These are phyloP conservation scores for Philotrypesis tridentata DNA, from an alignment of 1,140 invertebrate genomes.

Conservation along the genomic window DNA sequence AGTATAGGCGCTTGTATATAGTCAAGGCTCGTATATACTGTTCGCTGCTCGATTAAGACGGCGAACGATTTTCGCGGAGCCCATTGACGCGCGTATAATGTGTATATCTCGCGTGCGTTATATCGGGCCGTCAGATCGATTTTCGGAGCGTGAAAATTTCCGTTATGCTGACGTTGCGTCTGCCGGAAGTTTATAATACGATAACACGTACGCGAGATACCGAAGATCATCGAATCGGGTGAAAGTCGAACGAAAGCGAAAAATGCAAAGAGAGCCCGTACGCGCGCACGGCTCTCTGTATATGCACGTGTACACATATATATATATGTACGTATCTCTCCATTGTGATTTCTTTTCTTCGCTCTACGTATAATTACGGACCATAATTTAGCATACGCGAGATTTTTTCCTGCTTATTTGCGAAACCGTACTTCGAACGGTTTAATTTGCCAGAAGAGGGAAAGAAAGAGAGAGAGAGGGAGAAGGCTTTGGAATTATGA, in stretches of 20 bases:
- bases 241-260: slow-evolving; percentile 45
- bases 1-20: background rate
- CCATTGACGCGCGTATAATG: background rate
- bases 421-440: background rate
- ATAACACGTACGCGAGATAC: slow-evolving; percentile 36
- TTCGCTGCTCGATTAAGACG: background rate
- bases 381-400: background rate
- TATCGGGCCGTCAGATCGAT: slow-evolving; percentile 9
- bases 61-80: background rate
- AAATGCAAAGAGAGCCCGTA: slow-evolving; percentile 13
- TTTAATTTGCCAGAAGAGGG: background rate
- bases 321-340: background rate
- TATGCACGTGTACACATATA: no score
- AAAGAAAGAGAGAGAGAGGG: no score
- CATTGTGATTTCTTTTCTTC: slow-evolving; percentile 24
- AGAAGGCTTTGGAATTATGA: no score
- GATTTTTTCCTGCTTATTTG: background rate
- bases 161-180: background rate
- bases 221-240: slow-evolving; percentile 42
- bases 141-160: slow-evolving; percentile 14
- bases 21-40: background rate
- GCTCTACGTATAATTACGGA: background rate
- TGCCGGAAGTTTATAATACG: slow-evolving; percentile 28
- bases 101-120: background rate
- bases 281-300: background rate